These are phyloP conservation scores for Dicrostonyx torquatus DNA, from an alignment of 2,797 vertebrate genomes.

Conservation along the genomic window DNA sequence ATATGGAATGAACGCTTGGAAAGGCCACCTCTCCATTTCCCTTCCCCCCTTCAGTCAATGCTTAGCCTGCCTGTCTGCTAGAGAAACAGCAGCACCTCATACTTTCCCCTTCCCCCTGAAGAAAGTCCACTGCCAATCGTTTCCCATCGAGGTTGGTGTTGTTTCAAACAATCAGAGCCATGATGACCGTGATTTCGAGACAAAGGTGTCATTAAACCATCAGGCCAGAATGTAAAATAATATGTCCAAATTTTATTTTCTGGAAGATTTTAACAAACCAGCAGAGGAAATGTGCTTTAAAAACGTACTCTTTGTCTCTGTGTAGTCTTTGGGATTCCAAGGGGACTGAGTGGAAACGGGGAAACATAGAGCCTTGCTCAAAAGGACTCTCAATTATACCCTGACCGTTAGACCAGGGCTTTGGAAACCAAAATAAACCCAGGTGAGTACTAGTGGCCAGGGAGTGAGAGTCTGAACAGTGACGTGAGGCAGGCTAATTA, in stretches of 20 bases:
- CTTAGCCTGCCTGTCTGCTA: not conserved
- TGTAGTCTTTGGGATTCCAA: not conserved
- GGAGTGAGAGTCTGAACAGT: not conserved
- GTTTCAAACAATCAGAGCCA: constrained; percentile 21
- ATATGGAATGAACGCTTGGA: not conserved
- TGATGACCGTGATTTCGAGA: constrained; percentile 44
- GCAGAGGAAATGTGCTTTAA: not conserved
- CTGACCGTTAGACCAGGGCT: not conserved
- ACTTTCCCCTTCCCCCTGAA: constrained; percentile 51
- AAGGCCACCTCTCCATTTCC: not conserved
- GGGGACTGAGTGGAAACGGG: not conserved
- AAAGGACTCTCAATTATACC: not conserved
- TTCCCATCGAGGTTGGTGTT: constrained; percentile 11
- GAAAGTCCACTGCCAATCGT: constrained; percentile 27
- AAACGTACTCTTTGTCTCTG: not conserved
- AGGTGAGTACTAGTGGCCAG: not conserved
- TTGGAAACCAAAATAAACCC: not conserved
- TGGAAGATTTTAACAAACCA: constrained; percentile 28
- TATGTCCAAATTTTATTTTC: constrained; percentile 62
- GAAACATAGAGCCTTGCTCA: not conserved
- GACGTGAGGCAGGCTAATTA: not conserved
- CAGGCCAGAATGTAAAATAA: constrained; percentile 60
- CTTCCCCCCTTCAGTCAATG: not conserved
- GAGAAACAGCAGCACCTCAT: not conserved
- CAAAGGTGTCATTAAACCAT: constrained; percentile 54